Percentiles rank a stretch among this genome's conserved stretches.
Conservation (phyloP, 1,140 invertebrate species). For the Diprion similis region DNA sequence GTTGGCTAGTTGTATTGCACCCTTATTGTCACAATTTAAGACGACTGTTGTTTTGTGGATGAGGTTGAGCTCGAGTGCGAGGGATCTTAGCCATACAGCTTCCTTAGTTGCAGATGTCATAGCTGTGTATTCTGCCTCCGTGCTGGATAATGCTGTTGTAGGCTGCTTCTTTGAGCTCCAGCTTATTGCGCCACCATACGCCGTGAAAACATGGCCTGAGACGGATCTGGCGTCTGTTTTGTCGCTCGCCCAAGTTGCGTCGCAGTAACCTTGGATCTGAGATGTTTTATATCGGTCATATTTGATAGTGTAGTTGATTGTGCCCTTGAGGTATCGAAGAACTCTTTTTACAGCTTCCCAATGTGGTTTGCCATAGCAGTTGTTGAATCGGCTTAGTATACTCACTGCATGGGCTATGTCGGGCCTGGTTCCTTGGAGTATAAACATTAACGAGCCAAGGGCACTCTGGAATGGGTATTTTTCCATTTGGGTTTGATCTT, state of each 20-base stretch:
- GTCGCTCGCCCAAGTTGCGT: constrained; percentile 31
- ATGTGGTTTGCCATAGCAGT: neutral
- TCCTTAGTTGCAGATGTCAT: constrained; percentile 51
- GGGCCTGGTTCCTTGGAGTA: constrained; percentile 23
- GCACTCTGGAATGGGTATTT: constrained; percentile 33
- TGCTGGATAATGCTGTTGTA: constrained; percentile 35
- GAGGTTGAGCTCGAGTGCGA: constrained; percentile 27
- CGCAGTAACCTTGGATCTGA: constrained; percentile 18
- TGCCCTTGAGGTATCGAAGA: neutral
- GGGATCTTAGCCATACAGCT: constrained; percentile 42
- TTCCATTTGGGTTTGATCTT: neutral
- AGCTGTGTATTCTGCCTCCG: constrained; percentile 58
- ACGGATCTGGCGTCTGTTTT: constrained; percentile 19
- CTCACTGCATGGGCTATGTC: constrained; percentile 26
- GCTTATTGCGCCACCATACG: constrained; percentile 27
- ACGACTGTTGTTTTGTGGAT: constrained; percentile 26
- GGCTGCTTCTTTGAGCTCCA: constrained; percentile 45
- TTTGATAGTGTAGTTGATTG: neutral
- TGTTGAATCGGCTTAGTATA: constrained; percentile 31
- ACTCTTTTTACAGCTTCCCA: neutral
- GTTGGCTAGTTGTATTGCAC: neutral
- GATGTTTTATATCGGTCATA: constrained; percentile 16
- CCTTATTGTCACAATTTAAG: neutral
- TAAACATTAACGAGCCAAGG: constrained; percentile 48
- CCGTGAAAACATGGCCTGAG: constrained; percentile 22